Percentiles rank a stretch among this genome's conserved stretches.
phyloP scores from a whole-genome alignment of 2,888 invertebrate genomes.

The Pyralis farinalis region DNA sequence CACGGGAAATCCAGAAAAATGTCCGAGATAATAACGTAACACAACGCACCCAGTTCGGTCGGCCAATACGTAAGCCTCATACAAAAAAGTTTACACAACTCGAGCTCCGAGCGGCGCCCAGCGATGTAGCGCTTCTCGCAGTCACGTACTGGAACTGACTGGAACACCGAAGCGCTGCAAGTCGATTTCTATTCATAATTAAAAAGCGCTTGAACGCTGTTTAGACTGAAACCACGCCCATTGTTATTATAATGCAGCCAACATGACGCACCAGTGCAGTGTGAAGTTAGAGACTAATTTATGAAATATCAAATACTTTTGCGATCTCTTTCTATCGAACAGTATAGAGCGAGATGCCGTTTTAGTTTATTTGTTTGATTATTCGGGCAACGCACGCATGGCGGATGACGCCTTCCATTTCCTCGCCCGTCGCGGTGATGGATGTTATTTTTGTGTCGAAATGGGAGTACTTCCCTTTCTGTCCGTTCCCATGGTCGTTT shows the following conservation, averaged over 20 bases:
- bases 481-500: too few relatives aligned
- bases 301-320: conserved; percentile 24
- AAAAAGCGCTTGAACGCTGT: conserved; percentile 48
- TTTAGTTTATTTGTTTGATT: conserved; percentile 18
- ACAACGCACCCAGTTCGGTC: conserved; percentile 48
- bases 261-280: conserved; percentile 63
- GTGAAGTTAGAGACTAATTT: conserved; percentile 50
- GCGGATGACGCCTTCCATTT: neutral
- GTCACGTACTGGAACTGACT: neutral
- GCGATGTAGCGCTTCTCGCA: conserved; percentile 36
- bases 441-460: too few relatives aligned
- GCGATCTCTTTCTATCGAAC: conserved; percentile 30
- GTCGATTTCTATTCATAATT: neutral
- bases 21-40: conserved; percentile 39
- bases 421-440: too few relatives aligned
- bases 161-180: neutral
- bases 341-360: conserved; percentile 28
- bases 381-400: conserved; percentile 8
- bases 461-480: too few relatives aligned
- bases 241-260: conserved; percentile 79
- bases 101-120: conserved; percentile 20
- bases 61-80: conserved; percentile 51
- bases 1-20: conserved; percentile 32
- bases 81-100: conserved; percentile 76
- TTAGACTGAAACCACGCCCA: conserved; percentile 44